Evolutionary conservation across 2,888 invertebrate species (phyloP).

Genomic region (Cephus pulcher): DNA sequence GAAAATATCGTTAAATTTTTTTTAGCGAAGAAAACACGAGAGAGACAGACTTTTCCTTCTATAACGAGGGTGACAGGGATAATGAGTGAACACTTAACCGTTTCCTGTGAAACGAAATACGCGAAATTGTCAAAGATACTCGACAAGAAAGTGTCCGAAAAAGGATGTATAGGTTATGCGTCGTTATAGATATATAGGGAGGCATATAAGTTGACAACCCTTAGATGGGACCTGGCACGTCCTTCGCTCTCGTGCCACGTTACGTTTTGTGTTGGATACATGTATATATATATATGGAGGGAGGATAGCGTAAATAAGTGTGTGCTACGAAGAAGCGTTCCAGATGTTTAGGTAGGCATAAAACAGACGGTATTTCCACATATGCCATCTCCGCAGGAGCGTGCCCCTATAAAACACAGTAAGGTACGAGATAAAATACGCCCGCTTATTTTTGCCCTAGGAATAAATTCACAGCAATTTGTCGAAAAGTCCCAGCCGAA

Average conservation of each 20-base stretch:
- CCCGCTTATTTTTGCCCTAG: conserved; percentile 4
- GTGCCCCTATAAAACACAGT: conserved; percentile 2
- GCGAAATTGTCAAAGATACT: neutral
- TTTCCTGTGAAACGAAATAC: neutral
- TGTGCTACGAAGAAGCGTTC: conserved; percentile 14
- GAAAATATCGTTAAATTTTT: neutral
- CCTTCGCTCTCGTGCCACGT: neutral
- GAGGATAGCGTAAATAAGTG: conserved; percentile 3
- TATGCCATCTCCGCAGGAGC: neutral
- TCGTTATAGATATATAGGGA: neutral
- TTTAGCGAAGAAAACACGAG: neutral
- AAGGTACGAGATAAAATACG: neutral
- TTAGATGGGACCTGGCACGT: neutral
- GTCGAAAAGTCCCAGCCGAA: neutral
- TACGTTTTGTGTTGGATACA: neutral
- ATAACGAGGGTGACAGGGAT: neutral
- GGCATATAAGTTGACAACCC: neutral
- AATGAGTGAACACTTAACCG: neutral
- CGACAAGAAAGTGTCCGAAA: neutral
- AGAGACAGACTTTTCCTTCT: neutral
- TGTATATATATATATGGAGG: neutral
- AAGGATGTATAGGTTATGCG: neutral
- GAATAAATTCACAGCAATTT: conserved; percentile 4
- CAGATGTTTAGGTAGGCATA: conserved; percentile 25
- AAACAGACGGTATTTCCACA: conserved; percentile 22